These are phyloP conservation scores for Crocidura indochinensis DNA, from an alignment of 2,797 vertebrate genomes.

Conservation along the genomic window DNA sequence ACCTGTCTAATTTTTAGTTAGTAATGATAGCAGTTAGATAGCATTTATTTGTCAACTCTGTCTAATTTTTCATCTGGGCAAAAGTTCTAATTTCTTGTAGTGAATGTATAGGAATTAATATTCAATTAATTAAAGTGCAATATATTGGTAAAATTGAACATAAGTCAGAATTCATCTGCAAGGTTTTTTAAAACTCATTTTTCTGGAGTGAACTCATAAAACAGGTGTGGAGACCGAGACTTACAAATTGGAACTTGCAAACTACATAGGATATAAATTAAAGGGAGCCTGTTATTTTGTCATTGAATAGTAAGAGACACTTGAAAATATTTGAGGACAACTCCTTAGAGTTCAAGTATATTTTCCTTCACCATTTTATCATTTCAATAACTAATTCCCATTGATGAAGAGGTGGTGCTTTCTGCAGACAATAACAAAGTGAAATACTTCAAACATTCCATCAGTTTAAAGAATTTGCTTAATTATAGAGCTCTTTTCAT, in stretches of 20 bases:
- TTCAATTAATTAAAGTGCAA: neutral
- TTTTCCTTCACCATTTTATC: neutral
- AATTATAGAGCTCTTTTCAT: conserved; percentile 15
- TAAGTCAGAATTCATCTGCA: neutral
- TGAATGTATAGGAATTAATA: neutral
- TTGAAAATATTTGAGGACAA: neutral
- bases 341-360: neutral
- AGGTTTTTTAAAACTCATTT: neutral
- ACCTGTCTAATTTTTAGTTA: neutral
- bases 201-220: neutral
- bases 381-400: neutral
- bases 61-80: neutral
- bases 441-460: neutral
- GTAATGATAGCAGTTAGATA: too few species aligned
- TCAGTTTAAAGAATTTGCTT: conserved; percentile 37
- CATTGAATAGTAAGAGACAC: neutral
- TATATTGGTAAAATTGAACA: conserved; percentile 44
- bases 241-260: neutral
- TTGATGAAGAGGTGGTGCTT: neutral
- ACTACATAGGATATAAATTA: neutral
- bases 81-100: neutral
- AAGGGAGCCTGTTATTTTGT: conserved; percentile 6
- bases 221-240: neutral
- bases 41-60: neutral
- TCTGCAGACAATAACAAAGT: too few species aligned